A percentile compares a stretch with the other conserved stretches of the same genome.
phyloP scores from a whole-genome alignment of 2,888 invertebrate species.

The Chesias legatella region DNA sequence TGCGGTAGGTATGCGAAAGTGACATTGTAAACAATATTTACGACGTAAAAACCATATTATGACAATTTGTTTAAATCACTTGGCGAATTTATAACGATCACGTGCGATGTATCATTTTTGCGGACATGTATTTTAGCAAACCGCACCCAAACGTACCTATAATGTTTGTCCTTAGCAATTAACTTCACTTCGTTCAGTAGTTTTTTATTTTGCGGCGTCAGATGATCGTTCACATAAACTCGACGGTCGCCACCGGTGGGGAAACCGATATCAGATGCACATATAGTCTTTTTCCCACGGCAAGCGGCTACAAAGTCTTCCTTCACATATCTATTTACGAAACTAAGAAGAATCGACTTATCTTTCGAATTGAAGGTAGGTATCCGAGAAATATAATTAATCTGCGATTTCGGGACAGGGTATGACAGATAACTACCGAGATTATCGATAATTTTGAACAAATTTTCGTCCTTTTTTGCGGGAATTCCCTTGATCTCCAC shows the following conservation, averaged over 20 bases:
- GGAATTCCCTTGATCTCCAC: too few relatives aligned
- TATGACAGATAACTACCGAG: background rate
- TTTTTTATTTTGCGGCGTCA: background rate
- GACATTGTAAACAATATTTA: too few relatives aligned
- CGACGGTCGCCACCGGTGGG: background rate
- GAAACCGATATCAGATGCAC: background rate
- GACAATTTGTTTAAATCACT: constrained; percentile 1
- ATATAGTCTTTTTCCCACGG: background rate
- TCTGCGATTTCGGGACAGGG: background rate
- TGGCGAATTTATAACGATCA: background rate
- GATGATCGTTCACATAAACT: constrained; percentile 1
- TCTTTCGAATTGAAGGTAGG: background rate
- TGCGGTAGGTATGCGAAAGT: too few relatives aligned
- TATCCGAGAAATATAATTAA: background rate
- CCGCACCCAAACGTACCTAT: constrained; percentile 1
- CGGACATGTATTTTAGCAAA: constrained; percentile 1
- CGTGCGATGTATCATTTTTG: background rate
- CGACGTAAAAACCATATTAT: too few relatives aligned
- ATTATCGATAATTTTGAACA: background rate
- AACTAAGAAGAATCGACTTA: background rate
- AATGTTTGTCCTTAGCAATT: background rate
- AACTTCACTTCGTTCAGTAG: background rate
- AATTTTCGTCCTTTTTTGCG: background rate
- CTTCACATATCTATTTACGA: background rate
- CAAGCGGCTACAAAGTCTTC: constrained; percentile 1